phyloP scores from a whole-genome alignment of 2,888 invertebrate genomes.

The Plagodis dolabraria region DNA sequence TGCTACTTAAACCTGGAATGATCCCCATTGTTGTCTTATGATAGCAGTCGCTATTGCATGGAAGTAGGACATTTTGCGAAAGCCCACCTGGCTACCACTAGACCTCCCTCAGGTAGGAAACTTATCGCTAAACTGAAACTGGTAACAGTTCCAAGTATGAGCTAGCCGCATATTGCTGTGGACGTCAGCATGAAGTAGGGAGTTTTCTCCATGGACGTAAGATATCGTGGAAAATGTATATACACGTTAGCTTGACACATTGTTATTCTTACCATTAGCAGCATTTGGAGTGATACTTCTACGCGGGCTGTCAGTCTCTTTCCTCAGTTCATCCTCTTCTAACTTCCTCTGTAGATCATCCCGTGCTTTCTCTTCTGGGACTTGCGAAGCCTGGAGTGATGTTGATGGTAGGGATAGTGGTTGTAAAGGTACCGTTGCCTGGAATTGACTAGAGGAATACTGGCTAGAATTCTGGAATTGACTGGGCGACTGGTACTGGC shows the following conservation, averaged over 20 bases:
- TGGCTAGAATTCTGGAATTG: constrained; percentile 21
- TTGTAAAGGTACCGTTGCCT: constrained; percentile 1
- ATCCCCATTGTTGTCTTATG: too few species aligned
- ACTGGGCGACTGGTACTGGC: constrained; percentile 29
- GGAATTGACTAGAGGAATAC: constrained; percentile 2
- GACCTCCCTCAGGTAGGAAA: too few species aligned
- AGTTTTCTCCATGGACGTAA: too few species aligned
- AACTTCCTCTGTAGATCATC: constrained; percentile 56
- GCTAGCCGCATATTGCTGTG: too few species aligned
- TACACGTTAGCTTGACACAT: not conserved
- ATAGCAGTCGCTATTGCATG: too few species aligned
- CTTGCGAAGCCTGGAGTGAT: constrained; percentile 10
- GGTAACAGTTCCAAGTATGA: too few species aligned
- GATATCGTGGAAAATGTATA: not conserved
- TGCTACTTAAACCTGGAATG: too few species aligned
- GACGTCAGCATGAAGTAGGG: too few species aligned
- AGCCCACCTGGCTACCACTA: too few species aligned
- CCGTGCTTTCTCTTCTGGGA: constrained; percentile 44
- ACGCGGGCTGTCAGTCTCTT: constrained; percentile 75
- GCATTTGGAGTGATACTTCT: constrained; percentile 78
- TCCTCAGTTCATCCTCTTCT: constrained; percentile 71
- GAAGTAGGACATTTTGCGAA: too few species aligned
- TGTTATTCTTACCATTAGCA: constrained; percentile 62
- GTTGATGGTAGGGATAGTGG: constrained; percentile 6
- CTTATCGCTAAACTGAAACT: too few species aligned